Base-by-base conservation (phyloP, 2,888 invertebrate genomes). In the Malacosoma neustria region DNA sequence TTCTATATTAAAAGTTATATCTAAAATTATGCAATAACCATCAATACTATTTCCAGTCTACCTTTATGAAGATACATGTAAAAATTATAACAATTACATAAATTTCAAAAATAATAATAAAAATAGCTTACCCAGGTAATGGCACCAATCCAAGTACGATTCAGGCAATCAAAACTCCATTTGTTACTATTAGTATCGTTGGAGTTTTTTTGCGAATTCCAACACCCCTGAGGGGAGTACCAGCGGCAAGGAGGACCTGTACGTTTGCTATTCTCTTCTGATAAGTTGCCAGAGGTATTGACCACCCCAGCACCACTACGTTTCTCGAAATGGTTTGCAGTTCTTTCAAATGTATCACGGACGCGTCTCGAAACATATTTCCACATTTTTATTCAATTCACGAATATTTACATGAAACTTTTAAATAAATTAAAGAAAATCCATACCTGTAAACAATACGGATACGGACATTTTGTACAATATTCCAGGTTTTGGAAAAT, bases 311-410 rank as follows among this genome's bases (percentile, higher is more conserved):
- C 70, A 34, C 77, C 69, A 48, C 80, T 74, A 30, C 81, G 70
- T 61, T 75, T 77, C 51, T 87, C 87, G 49, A 87, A 79, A 56
- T 80, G 77, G 53, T 80, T 82, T 39, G 69, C 79, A 54, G 81
- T 72, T 51, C 79, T 71, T 49, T 87, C 87, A 48, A 86, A 68
- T 15, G 82, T 77, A 48, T 87, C 87, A 51, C 77, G 71, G 36
- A 87, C 61, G 35, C 87, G 80, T 29, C 87, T 75, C 14, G 86
- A 69, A 36, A 87, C 77, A 81, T 82, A 87, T 67, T 87, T 87
- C 87, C 87, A 88, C 88, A 88, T 88, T 39, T 48, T 57, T 38
- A 35, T 36, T 29, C 29, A 31, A 40, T 33, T 14, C 38, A 34
- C 33, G 14, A 22, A 29, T 34, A n/a, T 30, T 6, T n/a, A 11